Conservation (phyloP, 1,140 invertebrate species). For the Halotydeus destructor region DNA sequence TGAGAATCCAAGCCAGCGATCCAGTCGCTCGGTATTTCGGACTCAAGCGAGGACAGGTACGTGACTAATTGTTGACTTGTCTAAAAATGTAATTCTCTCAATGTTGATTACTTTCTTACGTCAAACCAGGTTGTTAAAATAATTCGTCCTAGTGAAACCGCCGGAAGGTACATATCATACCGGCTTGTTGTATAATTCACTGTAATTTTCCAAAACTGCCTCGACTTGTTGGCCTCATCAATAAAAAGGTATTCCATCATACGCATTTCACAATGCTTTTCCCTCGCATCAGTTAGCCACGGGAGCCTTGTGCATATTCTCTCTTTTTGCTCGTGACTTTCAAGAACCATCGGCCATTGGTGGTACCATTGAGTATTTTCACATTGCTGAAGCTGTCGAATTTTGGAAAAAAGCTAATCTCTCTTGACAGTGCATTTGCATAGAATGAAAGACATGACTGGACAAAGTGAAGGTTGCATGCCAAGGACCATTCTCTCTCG, state of each 20-base stretch:
- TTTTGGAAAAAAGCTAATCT: background rate
- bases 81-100: background rate
- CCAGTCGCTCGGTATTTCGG: constrained; percentile 96
- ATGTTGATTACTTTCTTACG: constrained; percentile 28
- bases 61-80: constrained; percentile 1
- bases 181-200: constrained; percentile 61
- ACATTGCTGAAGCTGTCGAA: background rate
- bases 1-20: constrained; percentile 95
- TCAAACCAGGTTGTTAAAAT: constrained; percentile 93
- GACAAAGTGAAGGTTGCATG: background rate
- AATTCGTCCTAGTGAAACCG: constrained; percentile 88
- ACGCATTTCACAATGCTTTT: background rate
- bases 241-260: background rate
- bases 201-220: background rate
- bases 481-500: background rate
- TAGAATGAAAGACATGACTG: background rate
- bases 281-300: background rate
- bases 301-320: background rate
- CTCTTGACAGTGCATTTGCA: background rate
- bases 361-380: background rate
- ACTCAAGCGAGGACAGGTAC: constrained; percentile 78
- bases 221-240: background rate
- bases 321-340: background rate
- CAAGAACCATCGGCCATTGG: background rate
- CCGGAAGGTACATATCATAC: constrained; percentile 95